Base-by-base conservation (phyloP, 1,140 invertebrate species). In the Megalopta genalis region DNA sequence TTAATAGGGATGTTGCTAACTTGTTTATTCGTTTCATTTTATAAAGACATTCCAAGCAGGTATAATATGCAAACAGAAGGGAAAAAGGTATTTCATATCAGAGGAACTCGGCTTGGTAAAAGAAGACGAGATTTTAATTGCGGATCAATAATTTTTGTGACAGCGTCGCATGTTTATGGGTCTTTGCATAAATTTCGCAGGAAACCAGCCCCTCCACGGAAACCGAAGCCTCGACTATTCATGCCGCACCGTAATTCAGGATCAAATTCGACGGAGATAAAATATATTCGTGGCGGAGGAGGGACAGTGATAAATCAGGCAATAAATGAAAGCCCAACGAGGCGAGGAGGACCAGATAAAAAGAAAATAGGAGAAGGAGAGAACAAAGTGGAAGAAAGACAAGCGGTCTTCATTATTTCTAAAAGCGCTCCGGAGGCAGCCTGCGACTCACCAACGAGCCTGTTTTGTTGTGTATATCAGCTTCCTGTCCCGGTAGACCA, bases 331-430 rank as follows among this genome's bases (percentile, higher is more conserved):
- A 85, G 74, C 83, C 84, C 72, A 74, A 82, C 79, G 79, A 77
- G 57, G 79, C 83, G 71, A 77, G 64, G 64, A 79, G 77, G 69
- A 60, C 67, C 62, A 63, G 83, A 75, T 71, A 82, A 85, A 85
- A 81, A 84, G 82, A 81, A 81, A 81, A 81, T 73, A 85, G 72
- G 59, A 54, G 46, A 52, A 49, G 39, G 59, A 18, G 69, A 70
- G 62, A 84, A 75, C 70, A 68, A 80, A 84, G 66, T 64, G 32
- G 57, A 49, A 57, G 59, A 54, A 69, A 60, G 82, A 83, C 54
- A 72, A 68, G 54, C 68, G 71, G 80, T 74, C 82, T 82, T 87
- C 85, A 85, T 87, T 87, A 87, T 87, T 86, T 86, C 72, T 86
- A 74, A 86, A 86, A 85, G 85, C 85, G 70, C 76, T 80, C 74